Evolutionary conservation across 2,113 vertebrate species (phyloP), one percentile per base, ranked within the genome.

Genomic region (Colossoma macropomum): DNA sequence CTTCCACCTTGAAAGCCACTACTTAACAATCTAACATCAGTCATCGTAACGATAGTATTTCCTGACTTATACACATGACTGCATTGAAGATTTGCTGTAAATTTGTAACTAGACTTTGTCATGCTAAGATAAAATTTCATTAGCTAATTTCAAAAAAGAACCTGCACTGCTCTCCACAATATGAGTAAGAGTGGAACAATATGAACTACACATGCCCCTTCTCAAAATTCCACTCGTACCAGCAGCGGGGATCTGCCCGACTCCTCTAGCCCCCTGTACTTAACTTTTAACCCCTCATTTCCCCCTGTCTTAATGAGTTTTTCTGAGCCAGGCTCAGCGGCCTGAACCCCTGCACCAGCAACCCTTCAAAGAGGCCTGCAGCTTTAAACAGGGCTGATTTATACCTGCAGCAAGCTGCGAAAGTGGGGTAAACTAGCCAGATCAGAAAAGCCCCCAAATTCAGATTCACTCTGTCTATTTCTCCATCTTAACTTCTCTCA

Each of bases 281-380:
- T 66, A 79, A 81, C 73, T 52, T 77, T 82, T 83, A 77, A 87
- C 85, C n/a, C 32, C 70, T 82, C 52, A 72, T 62, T 50, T 77
- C 79, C 79, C 23, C 66, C 74, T 45, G 62, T 60, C 16, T 23
- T 85, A 78, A 81, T 79, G 81, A 75, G 78, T 79, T 78, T 88
- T 27, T 45, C 78, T 79, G 74, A 69, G 52, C 41, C 41, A 45
- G 41, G 10, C 41, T 45, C 41, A 45, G 6, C 41, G 41, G 10
- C 41, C 71, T 28, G 28, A 21, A 28, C 50, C 66, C 66, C 79
- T 45, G 9, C 52, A 21, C 23, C 60, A 16, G 54, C 45, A 70
- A 28, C 60, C 48, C 77, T 75, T 75, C 69, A 87, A 78, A 81
- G 17, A 41, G 70, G 50, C 41, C 59, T 25, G 12, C 25, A 23